A percentile compares a stretch with the other conserved stretches of the same genome.
These are phyloP conservation scores for Illadopsis cleaveri DNA, from an alignment of 2,113 vertebrate genomes.

Conservation along the genomic window DNA sequence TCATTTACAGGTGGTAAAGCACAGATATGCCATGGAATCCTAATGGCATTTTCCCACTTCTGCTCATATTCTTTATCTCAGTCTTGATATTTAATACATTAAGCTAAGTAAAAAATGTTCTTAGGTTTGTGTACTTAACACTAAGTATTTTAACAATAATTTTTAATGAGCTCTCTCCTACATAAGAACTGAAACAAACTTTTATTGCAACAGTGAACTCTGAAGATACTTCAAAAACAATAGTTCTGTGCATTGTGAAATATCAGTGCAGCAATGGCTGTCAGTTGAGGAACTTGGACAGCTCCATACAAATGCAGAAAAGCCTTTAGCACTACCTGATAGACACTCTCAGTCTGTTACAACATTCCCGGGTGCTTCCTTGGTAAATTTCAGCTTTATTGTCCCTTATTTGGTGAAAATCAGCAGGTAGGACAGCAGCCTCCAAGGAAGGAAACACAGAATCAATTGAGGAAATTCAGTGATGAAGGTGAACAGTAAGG, in stretches of 20 bases:
- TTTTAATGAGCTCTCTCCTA: background rate
- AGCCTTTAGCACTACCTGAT: background rate
- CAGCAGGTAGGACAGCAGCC: background rate
- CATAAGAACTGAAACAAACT: background rate
- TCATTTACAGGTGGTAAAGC: background rate
- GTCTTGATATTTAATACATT: background rate
- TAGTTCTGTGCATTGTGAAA: background rate
- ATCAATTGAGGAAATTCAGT: background rate
- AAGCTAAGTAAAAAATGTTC: background rate
- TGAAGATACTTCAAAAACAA: background rate
- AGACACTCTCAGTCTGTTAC: background rate
- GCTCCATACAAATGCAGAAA: background rate
- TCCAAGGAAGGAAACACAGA: background rate
- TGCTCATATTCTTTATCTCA: background rate
- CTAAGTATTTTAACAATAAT: background rate
- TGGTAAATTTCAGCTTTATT: background rate
- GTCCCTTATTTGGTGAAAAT: background rate
- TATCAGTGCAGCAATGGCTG: background rate
- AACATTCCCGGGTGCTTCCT: background rate
- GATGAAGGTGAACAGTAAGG: background rate
- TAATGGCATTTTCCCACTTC: background rate
- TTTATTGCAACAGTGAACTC: background rate
- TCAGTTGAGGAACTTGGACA: background rate
- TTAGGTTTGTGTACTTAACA: background rate
- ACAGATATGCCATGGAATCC: background rate